A percentile compares a stretch with the other conserved stretches of the same genome.
Conservation (phyloP, 2,797 vertebrate species). For the Accipiter badius region DNA sequence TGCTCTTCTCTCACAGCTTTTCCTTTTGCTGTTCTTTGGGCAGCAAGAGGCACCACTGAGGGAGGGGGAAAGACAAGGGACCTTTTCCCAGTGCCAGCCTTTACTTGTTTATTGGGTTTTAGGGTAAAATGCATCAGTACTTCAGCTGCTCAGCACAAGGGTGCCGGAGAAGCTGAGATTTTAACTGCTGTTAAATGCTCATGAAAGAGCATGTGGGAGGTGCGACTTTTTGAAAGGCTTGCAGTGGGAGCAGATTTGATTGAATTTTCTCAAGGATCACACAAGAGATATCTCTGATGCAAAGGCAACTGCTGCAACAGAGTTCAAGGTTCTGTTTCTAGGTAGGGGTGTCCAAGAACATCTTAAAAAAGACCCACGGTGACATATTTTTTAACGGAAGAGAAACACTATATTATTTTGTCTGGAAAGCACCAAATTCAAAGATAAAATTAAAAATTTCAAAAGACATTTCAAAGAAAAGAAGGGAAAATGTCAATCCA, state of each 20-base stretch:
- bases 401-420: not conserved
- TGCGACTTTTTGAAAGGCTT: not conserved
- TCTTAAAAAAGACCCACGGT: fast-evolving
- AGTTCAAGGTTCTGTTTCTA: not conserved
- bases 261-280: not conserved
- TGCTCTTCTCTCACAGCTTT: not conserved
- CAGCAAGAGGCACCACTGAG: not conserved
- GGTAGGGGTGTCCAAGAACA: not conserved
- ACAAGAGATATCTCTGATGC: not conserved
- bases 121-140: not conserved
- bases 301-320: not conserved
- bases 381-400: not conserved
- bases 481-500: not conserved
- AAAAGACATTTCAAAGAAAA: not conserved
- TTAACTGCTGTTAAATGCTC: not conserved
- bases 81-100: not conserved
- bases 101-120: not conserved
- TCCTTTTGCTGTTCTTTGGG: not conserved
- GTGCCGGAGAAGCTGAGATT: not conserved
- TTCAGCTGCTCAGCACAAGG: not conserved
- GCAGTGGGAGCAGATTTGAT: not conserved
- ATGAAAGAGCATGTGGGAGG: not conserved
- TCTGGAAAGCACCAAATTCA: not conserved
- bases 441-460: not conserved
- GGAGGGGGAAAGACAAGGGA: not conserved